Conservation (phyloP, 2,888 invertebrate species). For the Cremastinae sp. region DNA sequence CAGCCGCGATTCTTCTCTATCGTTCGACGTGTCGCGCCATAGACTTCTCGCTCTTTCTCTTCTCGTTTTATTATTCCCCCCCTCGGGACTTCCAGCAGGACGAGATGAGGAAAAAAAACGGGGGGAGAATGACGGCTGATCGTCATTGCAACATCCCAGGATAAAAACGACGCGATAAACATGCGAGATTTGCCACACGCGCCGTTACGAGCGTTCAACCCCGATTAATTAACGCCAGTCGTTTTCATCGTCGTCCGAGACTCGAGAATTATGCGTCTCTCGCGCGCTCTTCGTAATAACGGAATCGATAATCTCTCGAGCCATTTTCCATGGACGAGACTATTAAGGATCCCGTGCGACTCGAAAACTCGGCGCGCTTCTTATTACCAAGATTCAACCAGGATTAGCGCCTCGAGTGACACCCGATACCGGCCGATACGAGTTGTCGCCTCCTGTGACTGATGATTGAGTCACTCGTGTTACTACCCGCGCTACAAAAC, state of each 20-base stretch:
- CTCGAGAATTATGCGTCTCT: constrained; percentile 49
- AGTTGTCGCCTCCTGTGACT: constrained; percentile 20
- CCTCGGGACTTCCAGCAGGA: no score
- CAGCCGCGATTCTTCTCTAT: constrained; percentile 59
- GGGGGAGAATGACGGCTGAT: constrained; percentile 22
- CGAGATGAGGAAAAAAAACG: neutral
- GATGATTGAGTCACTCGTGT: constrained; percentile 30
- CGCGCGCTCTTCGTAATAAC: constrained; percentile 27
- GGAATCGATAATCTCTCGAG: constrained; percentile 34
- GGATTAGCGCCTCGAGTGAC: constrained; percentile 53
- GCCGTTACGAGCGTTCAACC: constrained; percentile 20
- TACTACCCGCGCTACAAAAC: constrained; percentile 28
- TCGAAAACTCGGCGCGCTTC: constrained; percentile 5
- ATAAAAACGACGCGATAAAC: neutral
- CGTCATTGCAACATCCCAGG: constrained; percentile 32
- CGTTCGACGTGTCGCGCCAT: constrained; percentile 39
- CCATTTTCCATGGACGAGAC: constrained; percentile 24
- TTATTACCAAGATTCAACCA: constrained; percentile 26
- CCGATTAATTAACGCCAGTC: constrained; percentile 56
- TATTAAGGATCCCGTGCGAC: constrained; percentile 14
- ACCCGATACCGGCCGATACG: constrained; percentile 27
- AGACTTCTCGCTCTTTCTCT: constrained; percentile 13
- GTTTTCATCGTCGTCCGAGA: constrained; percentile 56
- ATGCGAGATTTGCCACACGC: constrained; percentile 18
- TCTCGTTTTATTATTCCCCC: no score